Evolutionary conservation across 1,140 invertebrate species (phyloP), one percentile per base, ranked within the genome.

Genomic region (Drosophila paulistorum): DNA sequence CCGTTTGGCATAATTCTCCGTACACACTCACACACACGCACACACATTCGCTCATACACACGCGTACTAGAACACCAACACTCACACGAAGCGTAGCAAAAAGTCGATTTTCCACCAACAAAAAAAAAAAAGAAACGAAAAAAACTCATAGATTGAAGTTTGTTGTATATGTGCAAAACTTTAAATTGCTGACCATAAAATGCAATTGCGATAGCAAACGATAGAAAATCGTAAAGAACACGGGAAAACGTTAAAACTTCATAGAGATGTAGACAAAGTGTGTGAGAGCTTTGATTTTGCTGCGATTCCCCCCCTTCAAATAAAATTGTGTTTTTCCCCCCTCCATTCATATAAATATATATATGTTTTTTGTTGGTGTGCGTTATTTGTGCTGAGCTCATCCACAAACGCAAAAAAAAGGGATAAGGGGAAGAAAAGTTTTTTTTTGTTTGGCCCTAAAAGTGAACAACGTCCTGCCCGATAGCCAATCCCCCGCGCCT

Each of bases 51-150:
- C 23, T 33, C 30, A 65, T 42, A 61, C 42, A 39, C 48, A 64
- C 54, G 61, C 48, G 37, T 39, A 39, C 37, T 39, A 39, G 37
- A 39, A 39, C 37, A 39, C 37, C 37, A 39, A 73, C 63, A 65
- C 45, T 63, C 48, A 61, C 30, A 65, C 54, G 61, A 11, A 51
- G 26, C 35, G 33, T 58, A 75, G 83, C 71, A 81, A 76, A 83
- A 89, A 84, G 84, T 89, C 84, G 77, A 89, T 89, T 89, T 89
- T 89, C 83, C 84, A 70, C 69, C 78, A 89, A 84, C 77, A 78
- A 74, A 66, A 79, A 79, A 68, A 48, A 48, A 7, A 45, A 7
- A 17, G 17, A 45, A 45, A 7, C n/a, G 0, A 45, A 45, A 45
- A 14, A 6, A 45, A 45, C 5, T 1, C 6, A 48, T 30, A 45